Base-by-base conservation (phyloP, 2,797 vertebrate species). In the Pangasius krempfi region DNA sequence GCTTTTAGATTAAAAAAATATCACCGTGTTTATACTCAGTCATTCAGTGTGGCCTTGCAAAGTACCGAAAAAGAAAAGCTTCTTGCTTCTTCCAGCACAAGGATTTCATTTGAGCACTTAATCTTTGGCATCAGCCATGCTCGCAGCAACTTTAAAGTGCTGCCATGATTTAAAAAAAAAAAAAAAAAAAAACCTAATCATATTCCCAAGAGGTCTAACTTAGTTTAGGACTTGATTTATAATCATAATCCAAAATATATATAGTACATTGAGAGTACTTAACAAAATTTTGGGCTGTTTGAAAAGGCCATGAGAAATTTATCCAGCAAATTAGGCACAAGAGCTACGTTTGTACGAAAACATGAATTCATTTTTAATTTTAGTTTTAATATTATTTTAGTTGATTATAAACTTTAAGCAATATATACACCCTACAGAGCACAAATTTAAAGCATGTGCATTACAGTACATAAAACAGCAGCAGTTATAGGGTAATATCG, bases 61-160 rank as follows among this genome's bases (percentile, higher is more conserved):
- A 87, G 47, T 44, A 47, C 22, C 44, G 79, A 68, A 84, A 68
- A 62, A 90, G 58, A 84, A 82, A 18, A 62, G 16, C 33, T 33
- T 33, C 79, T 89, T 85, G 16, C 33, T 33, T 33, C 79, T 89
- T 85, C 84, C 60, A 89, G 84, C 20, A 3, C 56, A 66, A 90
- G 62, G 58, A 75, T 82, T 89, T 88, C 33, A 89, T 89, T 85
- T 83, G 86, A 85, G 87, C 87, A 87, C 87, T 87, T 90, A 88
- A 89, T 89, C 91, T 90, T 85, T 89, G 86, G 86, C 89, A 86
- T 86, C 79, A 72, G 68, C 75, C 68, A 56, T 50, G 44, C 82
- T 37, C 10, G n/a, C 54, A 58, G 54, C 30, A 58, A 81, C 86
- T 89, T 88, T 89, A 76, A 89, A 88, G 88, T 62, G 25, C 75